Evolutionary conservation across 2,113 vertebrate species (phyloP).

Genomic region (Herpetotheres cachinnans): DNA sequence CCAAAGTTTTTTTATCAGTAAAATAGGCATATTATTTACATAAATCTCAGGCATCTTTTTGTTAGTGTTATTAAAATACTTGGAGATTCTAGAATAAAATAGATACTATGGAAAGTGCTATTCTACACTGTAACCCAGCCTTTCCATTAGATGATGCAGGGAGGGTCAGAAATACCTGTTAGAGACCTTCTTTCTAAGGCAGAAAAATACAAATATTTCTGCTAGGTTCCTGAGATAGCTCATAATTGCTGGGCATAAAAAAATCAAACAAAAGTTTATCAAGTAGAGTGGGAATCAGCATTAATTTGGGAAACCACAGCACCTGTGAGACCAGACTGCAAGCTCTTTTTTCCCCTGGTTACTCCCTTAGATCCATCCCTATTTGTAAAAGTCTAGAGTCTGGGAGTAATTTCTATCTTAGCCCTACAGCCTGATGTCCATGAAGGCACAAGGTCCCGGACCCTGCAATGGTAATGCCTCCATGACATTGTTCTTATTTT

Average conservation of each 20-base stretch:
- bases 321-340: not conserved
- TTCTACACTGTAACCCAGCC: not conserved
- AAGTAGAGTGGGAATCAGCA: not conserved
- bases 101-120: not conserved
- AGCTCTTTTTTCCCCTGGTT: not conserved
- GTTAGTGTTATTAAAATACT: not conserved
- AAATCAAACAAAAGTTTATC: not conserved
- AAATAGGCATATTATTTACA: not conserved
- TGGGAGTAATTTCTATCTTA: not conserved
- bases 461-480: not conserved
- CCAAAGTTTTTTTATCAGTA: not conserved
- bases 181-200: not conserved
- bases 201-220: not conserved
- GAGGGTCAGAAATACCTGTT: not conserved
- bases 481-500: not conserved
- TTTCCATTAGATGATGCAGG: not conserved
- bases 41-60: not conserved
- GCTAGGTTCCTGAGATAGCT: not conserved
- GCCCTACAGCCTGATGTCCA: not conserved
- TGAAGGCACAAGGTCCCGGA: not conserved
- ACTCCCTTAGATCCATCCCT: not conserved
- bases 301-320: not conserved
- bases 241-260: not conserved
- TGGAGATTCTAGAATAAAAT: not conserved
- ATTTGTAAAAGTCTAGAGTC: not conserved